These are phyloP conservation scores for Prochilodus magdalenae DNA, from an alignment of 2,113 vertebrate genomes.

Conservation along the genomic window DNA sequence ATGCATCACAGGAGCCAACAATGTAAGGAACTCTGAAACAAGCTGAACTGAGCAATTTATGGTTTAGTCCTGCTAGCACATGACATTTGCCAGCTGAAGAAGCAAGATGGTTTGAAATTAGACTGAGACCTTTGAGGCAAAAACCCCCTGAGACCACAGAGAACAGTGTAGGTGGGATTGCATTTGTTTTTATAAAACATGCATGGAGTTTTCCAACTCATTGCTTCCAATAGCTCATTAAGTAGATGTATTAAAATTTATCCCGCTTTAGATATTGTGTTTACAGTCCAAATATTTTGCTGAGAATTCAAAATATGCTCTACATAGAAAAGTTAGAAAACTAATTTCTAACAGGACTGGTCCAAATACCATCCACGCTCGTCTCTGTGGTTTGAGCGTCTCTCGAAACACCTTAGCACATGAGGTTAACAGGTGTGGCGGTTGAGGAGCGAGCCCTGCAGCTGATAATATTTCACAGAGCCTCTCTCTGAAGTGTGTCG, in stretches of 20 bases:
- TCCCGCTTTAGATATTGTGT: no score
- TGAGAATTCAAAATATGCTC: background rate
- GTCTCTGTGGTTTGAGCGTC: background rate
- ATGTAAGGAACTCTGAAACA: background rate
- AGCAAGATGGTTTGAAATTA: no score
- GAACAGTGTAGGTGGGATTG: no score
- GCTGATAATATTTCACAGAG: constrained; percentile 36
- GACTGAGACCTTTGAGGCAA: no score
- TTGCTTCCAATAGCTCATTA: no score
- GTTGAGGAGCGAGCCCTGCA: background rate
- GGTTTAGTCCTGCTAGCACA: no score
- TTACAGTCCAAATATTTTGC: no score
- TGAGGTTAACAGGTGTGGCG: constrained; percentile 28
- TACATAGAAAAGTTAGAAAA: background rate
- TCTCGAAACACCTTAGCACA: constrained; percentile 19
- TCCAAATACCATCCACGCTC: background rate
- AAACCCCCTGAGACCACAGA: no score
- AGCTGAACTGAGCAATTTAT: background rate
- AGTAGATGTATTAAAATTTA: no score
- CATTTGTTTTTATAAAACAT: no score
- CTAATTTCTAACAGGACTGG: background rate
- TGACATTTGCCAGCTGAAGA: no score
- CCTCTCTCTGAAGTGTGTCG: constrained; percentile 25
- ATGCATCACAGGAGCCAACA: background rate
- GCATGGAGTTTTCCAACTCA: no score